A percentile compares a stretch with the other conserved stretches of the same genome.
Conservation (phyloP, 1,140 invertebrate genomes). For the Glossosoma conforme region DNA sequence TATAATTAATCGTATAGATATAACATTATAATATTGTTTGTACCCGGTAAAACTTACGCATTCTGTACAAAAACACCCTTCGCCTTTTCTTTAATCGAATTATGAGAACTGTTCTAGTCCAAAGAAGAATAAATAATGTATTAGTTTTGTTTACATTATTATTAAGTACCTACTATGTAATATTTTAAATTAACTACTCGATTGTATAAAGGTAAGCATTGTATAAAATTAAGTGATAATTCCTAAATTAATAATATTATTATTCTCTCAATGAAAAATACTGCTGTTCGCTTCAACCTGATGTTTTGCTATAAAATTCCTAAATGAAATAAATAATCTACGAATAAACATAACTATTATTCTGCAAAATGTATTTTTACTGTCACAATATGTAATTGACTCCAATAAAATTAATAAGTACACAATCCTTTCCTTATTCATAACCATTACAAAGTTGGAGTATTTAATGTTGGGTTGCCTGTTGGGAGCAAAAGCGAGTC, state of each 20-base stretch:
- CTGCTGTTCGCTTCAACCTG: constrained; percentile 16
- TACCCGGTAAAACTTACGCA: too few species aligned
- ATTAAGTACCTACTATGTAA: constrained; percentile 6
- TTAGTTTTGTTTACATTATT: constrained; percentile 27
- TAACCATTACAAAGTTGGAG: too few species aligned
- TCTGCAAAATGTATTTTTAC: neutral
- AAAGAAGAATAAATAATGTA: constrained; percentile 31
- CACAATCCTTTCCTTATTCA: too few species aligned
- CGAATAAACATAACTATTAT: constrained; percentile 27
- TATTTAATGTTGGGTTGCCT: too few species aligned
- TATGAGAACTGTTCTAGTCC: constrained; percentile 30
- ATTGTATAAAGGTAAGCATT: constrained; percentile 16
- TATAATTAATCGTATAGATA: too few species aligned
- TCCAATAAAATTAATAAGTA: too few species aligned
- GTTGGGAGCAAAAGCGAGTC: too few species aligned
- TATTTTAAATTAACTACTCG: constrained; percentile 22
- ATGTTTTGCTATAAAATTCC: constrained; percentile 21
- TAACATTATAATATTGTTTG: too few species aligned
- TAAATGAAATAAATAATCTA: constrained; percentile 25
- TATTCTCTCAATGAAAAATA: constrained; percentile 21
- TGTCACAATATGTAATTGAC: neutral
- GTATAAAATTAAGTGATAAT: constrained; percentile 18
- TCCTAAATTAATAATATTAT: constrained; percentile 10
- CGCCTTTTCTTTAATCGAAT: constrained; percentile 9
- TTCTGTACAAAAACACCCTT: constrained; percentile 18